Conservation (phyloP, 2,888 invertebrate species). For the Chalcis sispes region DNA sequence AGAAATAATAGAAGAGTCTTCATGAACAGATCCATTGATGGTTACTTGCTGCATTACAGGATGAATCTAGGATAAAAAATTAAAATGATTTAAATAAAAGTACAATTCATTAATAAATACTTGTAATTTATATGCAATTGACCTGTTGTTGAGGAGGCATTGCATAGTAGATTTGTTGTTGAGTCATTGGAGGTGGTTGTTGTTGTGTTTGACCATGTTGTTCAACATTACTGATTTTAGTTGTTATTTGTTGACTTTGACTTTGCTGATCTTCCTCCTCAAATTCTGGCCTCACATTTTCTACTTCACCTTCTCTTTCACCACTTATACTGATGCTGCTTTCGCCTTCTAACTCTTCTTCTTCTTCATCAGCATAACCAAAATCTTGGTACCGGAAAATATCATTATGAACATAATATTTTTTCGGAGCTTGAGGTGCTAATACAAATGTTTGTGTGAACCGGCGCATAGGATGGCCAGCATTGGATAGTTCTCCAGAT, state of each 20-base stretch:
- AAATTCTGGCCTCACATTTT: slow-evolving; percentile 81
- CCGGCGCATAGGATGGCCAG: slow-evolving; percentile 96
- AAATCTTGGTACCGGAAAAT: slow-evolving; percentile 96
- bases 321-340: slow-evolving; percentile 66
- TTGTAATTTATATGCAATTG: slow-evolving; percentile 1
- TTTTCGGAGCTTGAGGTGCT: slow-evolving; percentile 96
- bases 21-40: slow-evolving; percentile 74
- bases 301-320: slow-evolving; percentile 78
- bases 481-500: slow-evolving; percentile 96
- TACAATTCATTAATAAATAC: background rate
- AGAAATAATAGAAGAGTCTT: slow-evolving; percentile 70
- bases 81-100: background rate
- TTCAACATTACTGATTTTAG: slow-evolving; percentile 62
- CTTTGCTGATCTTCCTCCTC: slow-evolving; percentile 81
- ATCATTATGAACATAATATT: slow-evolving; percentile 99
- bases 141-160: slow-evolving; percentile 67
- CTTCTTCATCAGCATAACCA: slow-evolving; percentile 73
- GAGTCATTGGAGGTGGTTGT: slow-evolving; percentile 65
- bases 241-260: slow-evolving; percentile 66
- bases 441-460: slow-evolving; percentile 99
- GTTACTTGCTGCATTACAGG: slow-evolving; percentile 71
- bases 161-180: slow-evolving; percentile 67
- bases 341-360: slow-evolving; percentile 68
- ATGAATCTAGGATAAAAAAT: slow-evolving; percentile 65
- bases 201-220: slow-evolving; percentile 63